A percentile compares a stretch with the other conserved stretches of the same genome.
Evolutionary conservation across 2,797 vertebrate species (phyloP).

Genomic region (Nyctalus aviator): DNA sequence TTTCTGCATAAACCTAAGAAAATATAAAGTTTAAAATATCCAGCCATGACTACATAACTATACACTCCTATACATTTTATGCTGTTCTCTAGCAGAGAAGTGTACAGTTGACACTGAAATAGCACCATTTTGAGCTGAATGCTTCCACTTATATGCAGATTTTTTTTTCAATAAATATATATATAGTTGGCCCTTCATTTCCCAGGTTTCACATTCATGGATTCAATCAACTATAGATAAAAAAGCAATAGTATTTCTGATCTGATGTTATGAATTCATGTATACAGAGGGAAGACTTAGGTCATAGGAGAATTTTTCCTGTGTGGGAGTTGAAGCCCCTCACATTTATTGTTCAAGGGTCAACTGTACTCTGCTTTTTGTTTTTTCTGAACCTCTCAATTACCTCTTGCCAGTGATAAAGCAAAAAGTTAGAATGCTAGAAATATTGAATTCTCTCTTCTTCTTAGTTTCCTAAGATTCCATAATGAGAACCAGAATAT

Average conservation of each 20-base stretch:
- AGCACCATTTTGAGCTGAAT: not conserved
- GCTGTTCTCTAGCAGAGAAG: not conserved
- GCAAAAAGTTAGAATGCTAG: not conserved
- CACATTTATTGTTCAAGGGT: not conserved
- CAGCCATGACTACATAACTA: not conserved
- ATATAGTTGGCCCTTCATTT: not conserved
- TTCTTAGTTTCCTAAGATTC: not conserved
- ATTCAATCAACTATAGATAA: not conserved
- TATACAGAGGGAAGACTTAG: not conserved
- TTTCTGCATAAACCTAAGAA: slow-evolving; percentile 3
- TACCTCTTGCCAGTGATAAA: not conserved
- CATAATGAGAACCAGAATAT: not conserved
- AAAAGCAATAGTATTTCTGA: not conserved
- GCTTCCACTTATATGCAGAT: not conserved
- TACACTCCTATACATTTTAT: not conserved
- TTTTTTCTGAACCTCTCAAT: not conserved
- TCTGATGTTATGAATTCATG: not conserved
- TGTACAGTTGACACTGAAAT: not conserved
- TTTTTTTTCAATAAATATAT: not conserved
- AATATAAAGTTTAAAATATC: slow-evolving; percentile 42
- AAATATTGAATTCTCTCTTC: not conserved
- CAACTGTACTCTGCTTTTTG: not conserved
- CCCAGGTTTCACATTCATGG: not conserved
- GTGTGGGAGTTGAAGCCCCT: not conserved
- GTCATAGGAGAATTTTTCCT: not conserved